phyloP scores from a whole-genome alignment of 2,888 invertebrate genomes.

The Epirrita christyi region DNA sequence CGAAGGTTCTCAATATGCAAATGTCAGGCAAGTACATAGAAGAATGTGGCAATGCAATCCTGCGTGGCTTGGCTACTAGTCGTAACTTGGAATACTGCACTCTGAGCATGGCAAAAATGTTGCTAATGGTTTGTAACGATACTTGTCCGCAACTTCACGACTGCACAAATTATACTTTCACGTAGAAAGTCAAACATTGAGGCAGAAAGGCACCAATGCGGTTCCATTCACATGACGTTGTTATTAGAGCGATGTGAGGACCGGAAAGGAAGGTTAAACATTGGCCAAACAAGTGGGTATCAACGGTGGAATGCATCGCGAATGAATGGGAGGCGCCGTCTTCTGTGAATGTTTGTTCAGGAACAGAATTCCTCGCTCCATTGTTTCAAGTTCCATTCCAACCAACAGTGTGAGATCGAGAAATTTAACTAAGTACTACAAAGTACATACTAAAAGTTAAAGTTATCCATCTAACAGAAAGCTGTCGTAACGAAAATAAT shows the following conservation, averaged over 20 bases:
- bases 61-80: constrained; percentile 40
- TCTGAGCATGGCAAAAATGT: constrained; percentile 62
- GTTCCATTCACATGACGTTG: constrained; percentile 67
- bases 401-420: constrained; percentile 41
- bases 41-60: constrained; percentile 53
- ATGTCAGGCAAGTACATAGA: constrained; percentile 47
- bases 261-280: constrained; percentile 76
- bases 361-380: constrained; percentile 68
- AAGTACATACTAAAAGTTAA: background rate
- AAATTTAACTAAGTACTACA: constrained; percentile 32
- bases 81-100: constrained; percentile 47
- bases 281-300: constrained; percentile 61
- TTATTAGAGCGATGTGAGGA: constrained; percentile 68
- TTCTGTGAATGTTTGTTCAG: constrained; percentile 68
- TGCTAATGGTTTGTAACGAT: constrained; percentile 65
- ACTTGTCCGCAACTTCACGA: constrained; percentile 60
- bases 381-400: constrained; percentile 60
- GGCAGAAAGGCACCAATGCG: constrained; percentile 58
- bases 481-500: too few species aligned
- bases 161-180: constrained; percentile 74
- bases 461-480: background rate
- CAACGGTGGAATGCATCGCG: constrained; percentile 53
- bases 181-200: constrained; percentile 77
- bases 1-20: constrained; percentile 53
- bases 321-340: constrained; percentile 64